Evolutionary conservation across 2,797 vertebrate genomes (phyloP), one percentile per base, ranked within the genome.

Genomic region (Loriculus beryllinus): DNA sequence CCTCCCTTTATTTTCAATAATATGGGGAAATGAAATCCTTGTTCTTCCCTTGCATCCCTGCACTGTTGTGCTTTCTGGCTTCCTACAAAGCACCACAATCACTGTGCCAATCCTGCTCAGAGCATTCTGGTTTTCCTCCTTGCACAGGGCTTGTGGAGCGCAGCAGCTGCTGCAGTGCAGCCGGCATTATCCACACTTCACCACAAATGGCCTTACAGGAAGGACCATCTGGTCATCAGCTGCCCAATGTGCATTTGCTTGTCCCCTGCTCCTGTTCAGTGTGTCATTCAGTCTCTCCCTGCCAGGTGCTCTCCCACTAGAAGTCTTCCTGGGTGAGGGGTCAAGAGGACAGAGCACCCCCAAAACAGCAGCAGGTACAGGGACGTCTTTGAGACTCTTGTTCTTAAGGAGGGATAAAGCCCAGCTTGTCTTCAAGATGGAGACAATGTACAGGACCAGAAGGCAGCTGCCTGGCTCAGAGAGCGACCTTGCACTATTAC

Each of bases 181-280:
- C 22, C 0, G 4, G 7, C 49, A 28, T 49, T 57, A 75, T 6
- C 42, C 49, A 62, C n/a, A 31, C 45, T 28, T 52, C 5, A 15
- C n/a, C 40, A 47, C 13, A 47, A 80, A 77, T 1, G 11, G 48
- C 29, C 69, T 79, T 42, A 39, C 20, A 49, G 63, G 54, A 71
- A 94, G 67, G 83, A 69, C 92, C 86, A 84, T 75, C 70, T 82
- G 88, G 40, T 54, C 14, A 1, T 75, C 90, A 86, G 83, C 81
- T 82, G 83, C 74, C 82, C 45, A 76, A 54, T 7, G 37, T 1
- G 0, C 23, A 15, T 47, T 75, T 68, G 37, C 49, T 39, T 78
- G 88, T 35, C n/a, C 64, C 70, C 72, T 78, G 29, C 85, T 82
- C 65, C 82, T 81, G 57, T 37, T 80, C 47, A 8, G 42, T 31